Conservation (phyloP, 2,888 invertebrate genomes). For the Caenorhabditis sp. region DNA sequence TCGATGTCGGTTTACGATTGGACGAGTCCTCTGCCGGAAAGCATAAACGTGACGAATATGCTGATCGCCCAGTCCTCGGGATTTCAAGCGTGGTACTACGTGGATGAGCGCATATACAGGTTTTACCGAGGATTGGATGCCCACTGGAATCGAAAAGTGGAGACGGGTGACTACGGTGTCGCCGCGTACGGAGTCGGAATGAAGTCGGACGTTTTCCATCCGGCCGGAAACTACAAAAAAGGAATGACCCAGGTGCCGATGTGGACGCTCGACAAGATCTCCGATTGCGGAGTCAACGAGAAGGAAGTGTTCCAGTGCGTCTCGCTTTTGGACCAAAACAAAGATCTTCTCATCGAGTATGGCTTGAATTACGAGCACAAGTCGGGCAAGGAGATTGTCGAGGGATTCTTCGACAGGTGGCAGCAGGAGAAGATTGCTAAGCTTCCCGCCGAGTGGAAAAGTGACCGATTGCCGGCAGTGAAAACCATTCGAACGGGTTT, state of each 20-base stretch:
- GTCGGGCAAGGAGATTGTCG: conserved; percentile 1
- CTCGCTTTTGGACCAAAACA: conserved; percentile 69
- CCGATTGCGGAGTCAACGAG: conserved; percentile 72
- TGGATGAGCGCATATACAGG: too few relatives aligned
- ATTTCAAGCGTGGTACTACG: background rate
- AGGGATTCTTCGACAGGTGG: background rate
- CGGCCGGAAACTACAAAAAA: conserved; percentile 1
- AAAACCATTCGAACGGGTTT: background rate
- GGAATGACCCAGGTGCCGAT: conserved; percentile 14
- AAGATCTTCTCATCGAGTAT: conserved; percentile 63
- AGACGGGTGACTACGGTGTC: conserved; percentile 42
- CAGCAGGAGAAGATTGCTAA: background rate
- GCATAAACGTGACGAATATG: conserved; percentile 20
- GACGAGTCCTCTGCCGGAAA: too few relatives aligned
- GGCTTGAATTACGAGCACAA: conserved; percentile 12
- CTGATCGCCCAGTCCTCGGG: too few relatives aligned
- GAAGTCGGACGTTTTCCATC: conserved; percentile 62
- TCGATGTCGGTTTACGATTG: conserved; percentile 12
- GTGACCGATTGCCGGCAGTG: background rate
- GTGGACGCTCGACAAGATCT: conserved; percentile 47
- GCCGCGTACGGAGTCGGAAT: conserved; percentile 69
- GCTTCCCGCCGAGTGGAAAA: background rate
- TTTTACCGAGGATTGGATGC: too few relatives aligned
- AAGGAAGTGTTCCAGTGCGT: conserved; percentile 78
- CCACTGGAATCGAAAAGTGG: too few relatives aligned